Evolutionary conservation across 2,888 invertebrate species (phyloP).

Genomic region (Agapetus fuscipes): DNA sequence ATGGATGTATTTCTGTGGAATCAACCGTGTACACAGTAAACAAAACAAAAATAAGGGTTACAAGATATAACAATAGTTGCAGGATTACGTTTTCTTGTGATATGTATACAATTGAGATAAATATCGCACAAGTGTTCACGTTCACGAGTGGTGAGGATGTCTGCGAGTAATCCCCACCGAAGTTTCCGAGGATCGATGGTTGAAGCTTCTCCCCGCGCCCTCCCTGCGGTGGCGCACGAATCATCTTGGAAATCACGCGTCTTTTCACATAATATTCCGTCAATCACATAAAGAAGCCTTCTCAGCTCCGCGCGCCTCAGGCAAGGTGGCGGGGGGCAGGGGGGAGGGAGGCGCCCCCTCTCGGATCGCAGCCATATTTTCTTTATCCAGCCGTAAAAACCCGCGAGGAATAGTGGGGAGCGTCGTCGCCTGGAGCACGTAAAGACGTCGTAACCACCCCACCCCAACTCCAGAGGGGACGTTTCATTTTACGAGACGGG

Average conservation of each 20-base stretch:
- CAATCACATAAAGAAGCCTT: conserved; percentile 19
- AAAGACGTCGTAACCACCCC: background rate
- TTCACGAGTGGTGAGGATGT: too few species aligned
- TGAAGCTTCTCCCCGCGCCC: too few species aligned
- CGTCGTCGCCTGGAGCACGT: background rate
- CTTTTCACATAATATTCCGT: conserved; percentile 19
- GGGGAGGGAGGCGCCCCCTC: conserved; percentile 1
- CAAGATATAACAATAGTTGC: too few species aligned
- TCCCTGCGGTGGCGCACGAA: conserved; percentile 3
- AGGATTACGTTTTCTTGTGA: too few species aligned
- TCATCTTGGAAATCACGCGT: conserved; percentile 20
- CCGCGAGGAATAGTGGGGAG: conserved; percentile 3
- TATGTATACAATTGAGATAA: too few species aligned
- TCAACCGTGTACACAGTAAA: too few species aligned
- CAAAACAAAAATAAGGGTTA: too few species aligned
- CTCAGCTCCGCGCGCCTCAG: conserved; percentile 1
- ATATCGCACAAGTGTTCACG: too few species aligned
- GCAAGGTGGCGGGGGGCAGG: background rate
- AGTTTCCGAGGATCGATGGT: too few species aligned
- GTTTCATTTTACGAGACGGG: conserved; percentile 15
- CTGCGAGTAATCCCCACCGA: too few species aligned
- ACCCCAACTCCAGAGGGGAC: conserved; percentile 4
- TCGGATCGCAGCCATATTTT: conserved; percentile 14
- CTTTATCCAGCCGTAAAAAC: conserved; percentile 21
- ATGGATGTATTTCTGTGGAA: too few species aligned